Conservation (phyloP, 2,797 vertebrate genomes). For the Intellagama lesueurii region DNA sequence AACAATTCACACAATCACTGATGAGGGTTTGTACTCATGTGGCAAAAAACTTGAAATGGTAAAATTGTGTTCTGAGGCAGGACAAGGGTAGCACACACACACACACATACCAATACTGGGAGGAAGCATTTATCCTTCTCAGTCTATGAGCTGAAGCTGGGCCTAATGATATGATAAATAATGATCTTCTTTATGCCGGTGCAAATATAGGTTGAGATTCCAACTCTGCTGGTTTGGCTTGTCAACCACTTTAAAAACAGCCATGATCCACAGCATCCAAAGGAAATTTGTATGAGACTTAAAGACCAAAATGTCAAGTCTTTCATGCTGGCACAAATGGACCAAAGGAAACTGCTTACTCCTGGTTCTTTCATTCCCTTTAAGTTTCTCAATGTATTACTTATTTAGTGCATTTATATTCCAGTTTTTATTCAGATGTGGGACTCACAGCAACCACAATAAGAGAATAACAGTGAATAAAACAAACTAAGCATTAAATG, state of each 20-base stretch:
- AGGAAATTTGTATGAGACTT: neutral
- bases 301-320: neutral
- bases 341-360: too few species aligned
- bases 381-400: too few species aligned
- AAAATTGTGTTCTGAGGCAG: neutral
- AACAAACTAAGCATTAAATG: neutral
- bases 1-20: neutral
- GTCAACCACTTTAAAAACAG: neutral
- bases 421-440: too few species aligned
- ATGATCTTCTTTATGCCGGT: neutral
- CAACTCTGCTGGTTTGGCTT: neutral
- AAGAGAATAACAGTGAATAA: too few species aligned
- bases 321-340: too few species aligned
- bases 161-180: neutral
- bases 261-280: neutral
- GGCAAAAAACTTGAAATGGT: neutral
- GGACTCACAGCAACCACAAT: too few species aligned
- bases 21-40: neutral
- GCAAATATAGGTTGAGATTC: neutral
- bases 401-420: too few species aligned
- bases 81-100: too few species aligned
- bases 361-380: too few species aligned
- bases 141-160: neutral
- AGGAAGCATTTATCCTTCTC: too few species aligned
- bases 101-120: too few species aligned